phyloP scores from a whole-genome alignment of 2,888 invertebrate species.

The Nephrocerus scutellatus region DNA sequence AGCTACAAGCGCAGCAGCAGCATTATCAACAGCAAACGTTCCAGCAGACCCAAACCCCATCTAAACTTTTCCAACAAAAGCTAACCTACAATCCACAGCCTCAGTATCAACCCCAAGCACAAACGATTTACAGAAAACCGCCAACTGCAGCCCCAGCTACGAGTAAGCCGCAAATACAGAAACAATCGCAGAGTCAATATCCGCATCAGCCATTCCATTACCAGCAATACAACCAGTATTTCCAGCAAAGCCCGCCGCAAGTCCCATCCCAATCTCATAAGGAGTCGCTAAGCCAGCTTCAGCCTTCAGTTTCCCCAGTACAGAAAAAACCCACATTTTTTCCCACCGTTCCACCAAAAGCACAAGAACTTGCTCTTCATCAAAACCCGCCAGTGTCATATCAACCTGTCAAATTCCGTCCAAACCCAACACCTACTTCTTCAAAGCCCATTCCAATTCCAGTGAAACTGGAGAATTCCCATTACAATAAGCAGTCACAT shows the following conservation, averaged over 20 bases:
- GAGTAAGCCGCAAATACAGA: no score
- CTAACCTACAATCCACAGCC: no score
- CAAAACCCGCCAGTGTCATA: slow-evolving; percentile 29
- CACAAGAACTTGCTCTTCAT: slow-evolving; percentile 27
- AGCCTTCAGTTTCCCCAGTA: slow-evolving; percentile 32
- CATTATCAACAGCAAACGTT: slow-evolving; percentile 17
- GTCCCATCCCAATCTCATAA: no score
- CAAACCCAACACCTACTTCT: slow-evolving; percentile 32
- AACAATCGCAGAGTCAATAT: slow-evolving; percentile 16
- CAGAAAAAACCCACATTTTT: slow-evolving; percentile 40
- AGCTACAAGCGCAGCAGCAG: slow-evolving; percentile 22
- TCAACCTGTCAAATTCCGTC: slow-evolving; percentile 43
- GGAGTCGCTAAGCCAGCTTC: slow-evolving; percentile 22
- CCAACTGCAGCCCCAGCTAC: no score
- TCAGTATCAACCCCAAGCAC: no score
- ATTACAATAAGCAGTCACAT: slow-evolving; percentile 38
- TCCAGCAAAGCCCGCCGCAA: no score
- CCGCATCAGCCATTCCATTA: slow-evolving; percentile 30
- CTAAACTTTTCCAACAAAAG: slow-evolving; percentile 1
- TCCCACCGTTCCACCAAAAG: slow-evolving; percentile 34
- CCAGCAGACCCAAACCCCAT: slow-evolving; percentile 17
- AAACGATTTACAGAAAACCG: no score
- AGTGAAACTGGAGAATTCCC: slow-evolving; percentile 32
- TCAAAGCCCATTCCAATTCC: slow-evolving; percentile 36
- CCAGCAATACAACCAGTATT: no score